Evolutionary conservation across 2,888 invertebrate genomes (phyloP), one percentile per base, ranked within the genome.

Genomic region (Folsomia candida): DNA sequence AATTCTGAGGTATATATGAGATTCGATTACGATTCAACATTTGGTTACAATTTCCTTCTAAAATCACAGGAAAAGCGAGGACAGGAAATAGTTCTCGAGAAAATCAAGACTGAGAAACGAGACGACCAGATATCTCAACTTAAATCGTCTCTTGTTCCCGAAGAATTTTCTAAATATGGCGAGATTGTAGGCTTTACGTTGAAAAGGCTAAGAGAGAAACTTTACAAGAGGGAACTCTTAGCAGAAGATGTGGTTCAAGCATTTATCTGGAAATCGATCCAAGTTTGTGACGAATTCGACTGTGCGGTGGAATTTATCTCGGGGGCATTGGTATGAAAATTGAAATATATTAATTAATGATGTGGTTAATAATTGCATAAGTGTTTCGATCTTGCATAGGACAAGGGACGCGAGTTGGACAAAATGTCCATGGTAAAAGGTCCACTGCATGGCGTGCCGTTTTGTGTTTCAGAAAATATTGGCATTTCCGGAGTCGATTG

Each of bases 401-500:
- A 70, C 26, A 68, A 68, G 67, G 80, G 80, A 6, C 67, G 74
- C 29, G 71, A 74, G 20, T 67, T 80, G 11, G 80, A 80, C 64
- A 64, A 51, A 11, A 67, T 69, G 68, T 60, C 61, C 2, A 37
- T 68, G 65, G 37, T 74, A 1, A 74, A 78, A 69, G 81, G 81
- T 3, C 81, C 81, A 3, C 79, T 83, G 1, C 81, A 81, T 76
- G 83, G 83, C 3, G 28, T 83, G 4, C 83, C 83, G 2, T 79
- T 83, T 64, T 81, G 81, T 67, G 75, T 83, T 65, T 82, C 82
- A 69, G 83, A 83, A 37, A 81, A 81, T 62, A 78, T 80, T 61
- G 73, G 81, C 66, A 71, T 84, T 27, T 74, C 81, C 74, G 83
- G 82, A n/a, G 81, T 82, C 74, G 83, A 84, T 57, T 60, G 54